Evolutionary conservation across 2,797 vertebrate genomes (phyloP), one percentile per base, ranked within the genome.

Genomic region (Meriones psammophilus): DNA sequence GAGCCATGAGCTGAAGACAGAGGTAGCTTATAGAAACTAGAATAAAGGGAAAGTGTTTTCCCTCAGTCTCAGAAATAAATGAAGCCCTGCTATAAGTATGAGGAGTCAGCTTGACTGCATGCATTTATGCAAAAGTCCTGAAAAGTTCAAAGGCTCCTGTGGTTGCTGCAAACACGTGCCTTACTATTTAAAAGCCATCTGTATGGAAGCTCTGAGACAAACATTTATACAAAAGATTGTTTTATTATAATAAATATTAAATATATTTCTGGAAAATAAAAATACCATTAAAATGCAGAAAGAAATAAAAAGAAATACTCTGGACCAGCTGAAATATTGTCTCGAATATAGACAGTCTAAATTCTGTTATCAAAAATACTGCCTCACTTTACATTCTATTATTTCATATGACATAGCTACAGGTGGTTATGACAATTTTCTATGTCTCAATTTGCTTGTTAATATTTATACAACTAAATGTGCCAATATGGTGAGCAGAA

Each of bases 281-380:
- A 46, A 30, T 12, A 46, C 26, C 20, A 20, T 46, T 33, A 50
- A 85, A 85, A 50, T 22, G 0, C 6, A 85, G 62, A 68, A 33
- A 12, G 4, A 94, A 69, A 15, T 86, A 91, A 88, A 66, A 78
- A 68, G 2, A 64, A 83, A 69, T 24, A 71, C 71, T 74, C 8
- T 64, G 5, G 42, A 62, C 8, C 1, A 85, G 85, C 2, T 93
- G 14, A 54, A 62, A 92, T 66, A 46, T 86, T 88, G 39, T 90
- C 54, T 84, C 84, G 22, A 58, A 86, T 93, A 24, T 3, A 85
- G 10, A 1, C 26, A 87, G 77, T 87, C 24, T 62, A 83, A 62
- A 58, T 60, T 94, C 14, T 85, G 9, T 88, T 64, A 83, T 64
- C 13, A 18, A 93, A 89, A 96, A 74, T 58, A n/a, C 5, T 92